phyloP scores from a whole-genome alignment of 2,797 vertebrate genomes.

The Falco peregrinus region DNA sequence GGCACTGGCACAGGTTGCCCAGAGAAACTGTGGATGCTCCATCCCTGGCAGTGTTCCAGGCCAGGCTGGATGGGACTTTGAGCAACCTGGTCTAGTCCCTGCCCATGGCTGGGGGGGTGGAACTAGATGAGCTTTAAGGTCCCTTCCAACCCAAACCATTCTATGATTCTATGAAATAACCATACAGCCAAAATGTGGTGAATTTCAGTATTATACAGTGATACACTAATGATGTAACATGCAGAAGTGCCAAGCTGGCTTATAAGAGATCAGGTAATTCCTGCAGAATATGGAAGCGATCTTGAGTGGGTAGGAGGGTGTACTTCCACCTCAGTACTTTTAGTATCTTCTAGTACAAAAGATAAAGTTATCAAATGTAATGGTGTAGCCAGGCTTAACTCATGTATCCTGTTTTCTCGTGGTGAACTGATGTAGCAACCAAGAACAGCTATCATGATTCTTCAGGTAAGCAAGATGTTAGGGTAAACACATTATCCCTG shows the following conservation, averaged over 20 bases:
- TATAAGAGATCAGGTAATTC: neutral
- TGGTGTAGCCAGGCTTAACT: neutral
- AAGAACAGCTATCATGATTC: neutral
- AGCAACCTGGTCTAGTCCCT: too few relatives aligned
- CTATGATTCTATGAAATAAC: neutral
- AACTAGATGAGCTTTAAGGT: too few relatives aligned
- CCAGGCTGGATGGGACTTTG: too few relatives aligned
- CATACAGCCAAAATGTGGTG: neutral
- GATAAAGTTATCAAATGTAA: neutral
- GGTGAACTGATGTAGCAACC: neutral
- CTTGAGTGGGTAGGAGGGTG: neutral
- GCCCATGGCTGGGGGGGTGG: too few relatives aligned
- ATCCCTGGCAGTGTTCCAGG: too few relatives aligned
- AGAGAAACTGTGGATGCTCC: too few relatives aligned
- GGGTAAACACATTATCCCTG: neutral
- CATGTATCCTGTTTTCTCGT: neutral
- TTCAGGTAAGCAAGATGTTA: neutral
- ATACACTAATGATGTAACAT: neutral
- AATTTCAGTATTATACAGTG: neutral
- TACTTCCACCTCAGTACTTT: neutral
- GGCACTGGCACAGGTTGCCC: too few relatives aligned
- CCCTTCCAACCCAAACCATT: too few relatives aligned
- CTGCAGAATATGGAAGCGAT: neutral
- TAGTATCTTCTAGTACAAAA: neutral
- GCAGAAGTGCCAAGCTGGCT: neutral